These are phyloP conservation scores for Channa maculata DNA, from an alignment of 2,113 vertebrate genomes.

Conservation along the genomic window DNA sequence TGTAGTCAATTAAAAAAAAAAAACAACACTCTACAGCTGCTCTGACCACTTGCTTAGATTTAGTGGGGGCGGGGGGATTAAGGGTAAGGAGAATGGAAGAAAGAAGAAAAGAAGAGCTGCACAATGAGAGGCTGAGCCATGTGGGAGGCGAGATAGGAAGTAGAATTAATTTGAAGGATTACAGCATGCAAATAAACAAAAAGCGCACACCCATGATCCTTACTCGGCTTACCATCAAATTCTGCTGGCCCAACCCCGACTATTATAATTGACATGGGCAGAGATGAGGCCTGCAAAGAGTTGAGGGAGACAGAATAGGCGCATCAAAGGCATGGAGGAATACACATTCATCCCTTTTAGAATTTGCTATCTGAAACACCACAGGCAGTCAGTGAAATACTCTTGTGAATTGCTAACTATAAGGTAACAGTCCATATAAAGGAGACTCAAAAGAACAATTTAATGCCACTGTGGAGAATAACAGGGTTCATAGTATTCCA, in stretches of 20 bases:
- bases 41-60: conserved; percentile 15
- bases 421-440: conserved; percentile 4
- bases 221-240: conserved; percentile 90
- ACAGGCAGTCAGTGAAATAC: conserved; percentile 43
- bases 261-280: conserved; percentile 99
- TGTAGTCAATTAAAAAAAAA: not conserved
- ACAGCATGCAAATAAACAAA: conserved; percentile 43
- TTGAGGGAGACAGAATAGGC: conserved; percentile 40
- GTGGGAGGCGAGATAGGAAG: conserved; percentile 64
- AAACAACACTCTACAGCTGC: conserved; percentile 7
- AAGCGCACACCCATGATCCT: conserved; percentile 4
- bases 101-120: conserved; percentile 34
- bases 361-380: conserved; percentile 51
- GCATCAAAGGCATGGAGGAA: conserved; percentile 32
- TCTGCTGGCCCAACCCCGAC: conserved; percentile 97
- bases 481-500: conserved; percentile 16
- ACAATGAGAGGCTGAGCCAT: conserved; percentile 38
- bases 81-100: conserved; percentile 16
- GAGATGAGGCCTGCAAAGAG: conserved; percentile 88
- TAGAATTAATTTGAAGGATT: conserved; percentile 48
- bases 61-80: conserved; percentile 16
- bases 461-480: conserved; percentile 21
- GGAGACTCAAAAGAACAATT: conserved; percentile 27
- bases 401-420: conserved; percentile 39
- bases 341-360: conserved; percentile 10